These are phyloP conservation scores for Dryobates pubescens DNA, from an alignment of 2,797 vertebrate species.

Conservation along the genomic window DNA sequence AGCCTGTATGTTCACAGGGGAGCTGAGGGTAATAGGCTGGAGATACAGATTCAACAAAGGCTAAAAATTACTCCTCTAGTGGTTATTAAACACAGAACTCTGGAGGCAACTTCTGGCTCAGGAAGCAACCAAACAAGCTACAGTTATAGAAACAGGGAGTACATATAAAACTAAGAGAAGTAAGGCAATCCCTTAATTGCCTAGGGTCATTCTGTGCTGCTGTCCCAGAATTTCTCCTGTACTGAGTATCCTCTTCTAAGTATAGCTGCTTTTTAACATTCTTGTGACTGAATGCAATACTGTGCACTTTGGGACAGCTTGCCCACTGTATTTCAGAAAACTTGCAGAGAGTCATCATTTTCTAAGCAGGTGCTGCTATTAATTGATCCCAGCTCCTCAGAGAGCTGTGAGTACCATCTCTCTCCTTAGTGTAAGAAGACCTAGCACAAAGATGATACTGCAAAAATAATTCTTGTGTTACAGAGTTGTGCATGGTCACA, in stretches of 20 bases:
- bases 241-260: neutral
- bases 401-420: neutral
- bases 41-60: neutral
- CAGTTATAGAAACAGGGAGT: neutral
- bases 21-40: neutral
- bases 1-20: neutral
- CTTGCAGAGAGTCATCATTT: neutral
- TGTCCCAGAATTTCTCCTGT: neutral
- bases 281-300: accelerated
- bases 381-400: neutral
- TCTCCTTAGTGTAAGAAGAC: neutral
- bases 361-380: neutral
- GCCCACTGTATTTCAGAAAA: neutral
- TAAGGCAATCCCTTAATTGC: neutral
- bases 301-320: neutral
- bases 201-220: neutral
- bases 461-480: neutral
- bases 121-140: neutral
- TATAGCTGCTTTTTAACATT: neutral
- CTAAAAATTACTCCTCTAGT: neutral
- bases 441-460: neutral
- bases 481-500: neutral
- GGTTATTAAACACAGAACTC: neutral
- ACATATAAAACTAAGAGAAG: neutral
- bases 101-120: neutral